Conservation (phyloP, 2,797 vertebrate species). For the Sebastes baramenuke region DNA sequence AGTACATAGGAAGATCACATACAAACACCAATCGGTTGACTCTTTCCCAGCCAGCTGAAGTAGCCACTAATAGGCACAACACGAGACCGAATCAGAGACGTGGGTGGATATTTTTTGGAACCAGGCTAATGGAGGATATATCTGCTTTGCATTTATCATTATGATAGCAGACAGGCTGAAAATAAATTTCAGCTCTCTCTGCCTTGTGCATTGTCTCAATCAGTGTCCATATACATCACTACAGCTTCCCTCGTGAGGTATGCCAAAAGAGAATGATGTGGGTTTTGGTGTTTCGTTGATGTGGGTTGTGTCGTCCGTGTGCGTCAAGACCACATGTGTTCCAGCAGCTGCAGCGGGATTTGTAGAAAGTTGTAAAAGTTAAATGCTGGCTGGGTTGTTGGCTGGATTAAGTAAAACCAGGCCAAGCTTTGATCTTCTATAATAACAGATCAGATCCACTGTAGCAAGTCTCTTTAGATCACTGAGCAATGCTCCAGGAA, state of each 20-base stretch:
- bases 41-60: no score
- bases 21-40: no score
- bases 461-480: background rate
- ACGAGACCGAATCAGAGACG: no score
- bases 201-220: background rate
- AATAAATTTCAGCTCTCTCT: background rate
- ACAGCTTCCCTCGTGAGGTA: background rate
- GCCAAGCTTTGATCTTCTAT: background rate
- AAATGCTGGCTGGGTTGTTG: background rate
- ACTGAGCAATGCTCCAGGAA: background rate
- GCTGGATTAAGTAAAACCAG: conserved; percentile 16
- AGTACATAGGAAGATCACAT: background rate
- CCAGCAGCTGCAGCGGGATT: background rate
- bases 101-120: background rate
- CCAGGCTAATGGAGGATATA: background rate
- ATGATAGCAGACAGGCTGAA: background rate
- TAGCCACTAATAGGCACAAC: no score
- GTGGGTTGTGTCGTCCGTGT: background rate
- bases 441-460: background rate
- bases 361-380: background rate
- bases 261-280: no score
- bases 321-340: background rate
- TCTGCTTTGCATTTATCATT: background rate
- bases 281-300: background rate
- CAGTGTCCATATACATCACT: background rate